Conservation (phyloP, 2,888 invertebrate genomes). For the Trypoxylon attenuatum region DNA sequence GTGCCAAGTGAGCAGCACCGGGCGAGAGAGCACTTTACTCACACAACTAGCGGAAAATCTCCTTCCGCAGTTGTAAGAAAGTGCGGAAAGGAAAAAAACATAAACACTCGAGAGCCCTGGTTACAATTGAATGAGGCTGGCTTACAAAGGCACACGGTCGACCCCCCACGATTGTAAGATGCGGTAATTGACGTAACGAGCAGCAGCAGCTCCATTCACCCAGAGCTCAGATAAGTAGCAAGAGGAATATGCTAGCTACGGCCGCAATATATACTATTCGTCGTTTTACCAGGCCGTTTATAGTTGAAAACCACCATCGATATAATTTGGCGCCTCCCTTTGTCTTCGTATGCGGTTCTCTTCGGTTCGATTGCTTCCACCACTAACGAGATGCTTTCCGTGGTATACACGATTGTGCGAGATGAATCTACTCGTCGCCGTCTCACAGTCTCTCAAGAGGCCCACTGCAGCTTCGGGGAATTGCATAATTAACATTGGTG, state of each 20-base stretch:
- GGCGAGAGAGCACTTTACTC: neutral
- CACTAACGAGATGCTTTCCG: conserved; percentile 23
- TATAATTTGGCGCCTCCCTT: conserved; percentile 39
- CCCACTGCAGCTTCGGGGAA: conserved; percentile 33
- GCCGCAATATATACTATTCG: conserved; percentile 16
- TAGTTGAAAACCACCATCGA: conserved; percentile 13
- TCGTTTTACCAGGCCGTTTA: conserved; percentile 23
- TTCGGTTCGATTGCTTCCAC: neutral
- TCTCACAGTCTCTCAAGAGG: no score
- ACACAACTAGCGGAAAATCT: no score
- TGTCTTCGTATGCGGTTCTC: conserved; percentile 9
- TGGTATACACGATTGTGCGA: conserved; percentile 13
- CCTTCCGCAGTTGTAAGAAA: conserved; percentile 13
- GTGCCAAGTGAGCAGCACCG: neutral
- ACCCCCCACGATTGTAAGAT: conserved; percentile 14
- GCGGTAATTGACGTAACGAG: conserved; percentile 50
- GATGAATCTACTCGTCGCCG: no score
- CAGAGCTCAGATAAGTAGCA: conserved; percentile 30
- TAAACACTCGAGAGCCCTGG: neutral
- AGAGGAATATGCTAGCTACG: conserved; percentile 17
- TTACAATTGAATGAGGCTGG: conserved; percentile 11
- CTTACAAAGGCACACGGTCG: conserved; percentile 4
- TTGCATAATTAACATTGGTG: conserved; percentile 44
- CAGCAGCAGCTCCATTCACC: conserved; percentile 25
- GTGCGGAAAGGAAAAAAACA: neutral